Base-by-base conservation (phyloP, 1,140 invertebrate genomes). In the Periplaneta americana region DNA sequence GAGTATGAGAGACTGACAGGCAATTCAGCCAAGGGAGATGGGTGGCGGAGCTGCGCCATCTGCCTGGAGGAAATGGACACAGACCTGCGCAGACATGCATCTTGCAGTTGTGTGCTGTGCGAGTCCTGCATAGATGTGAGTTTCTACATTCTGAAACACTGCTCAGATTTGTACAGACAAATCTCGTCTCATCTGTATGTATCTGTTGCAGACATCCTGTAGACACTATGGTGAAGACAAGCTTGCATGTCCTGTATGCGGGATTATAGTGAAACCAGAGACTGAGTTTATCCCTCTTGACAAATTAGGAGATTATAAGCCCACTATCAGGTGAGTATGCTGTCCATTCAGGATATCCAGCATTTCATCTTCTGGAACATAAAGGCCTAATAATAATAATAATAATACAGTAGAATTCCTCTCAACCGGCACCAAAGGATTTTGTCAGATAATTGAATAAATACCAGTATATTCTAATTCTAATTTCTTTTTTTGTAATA, bases 61-160 rank as follows among this genome's bases (percentile, higher is more conserved):
- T 94, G 93, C 84, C 86, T 93, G 28, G 92, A 93, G 80, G 93
- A 93, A 75, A 87, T 89, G 75, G 90, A 92, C 32, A 88, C 86
- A 28, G 89, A 91, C 82, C 86, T 94, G 36, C 89, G 90, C 82
- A 89, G 89, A 33, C 93, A 94, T 83, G 86, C 85, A 9, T 88
- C 87, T 34, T 94, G 93, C 85, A 88, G 88, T 74, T 91, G 92
- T 81, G 87, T 91, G 0, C 89, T 94, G 74, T 94, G 93, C 85
- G 88, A 91, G 80, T 85, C 85, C 35, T 94, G 93, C 85, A 89
- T 93, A 34, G 89, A 91, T 88, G 92, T 93, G 87, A 89, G 86
- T 86, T 33, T 76, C 8, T 8, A 34, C 15, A 32, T 79, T 82
- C 80, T 48, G 39, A 48, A 48, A 18, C 39, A 48, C 15, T 8